Base-by-base conservation (phyloP, 1,140 invertebrate species). In the Dreissena polymorpha region DNA sequence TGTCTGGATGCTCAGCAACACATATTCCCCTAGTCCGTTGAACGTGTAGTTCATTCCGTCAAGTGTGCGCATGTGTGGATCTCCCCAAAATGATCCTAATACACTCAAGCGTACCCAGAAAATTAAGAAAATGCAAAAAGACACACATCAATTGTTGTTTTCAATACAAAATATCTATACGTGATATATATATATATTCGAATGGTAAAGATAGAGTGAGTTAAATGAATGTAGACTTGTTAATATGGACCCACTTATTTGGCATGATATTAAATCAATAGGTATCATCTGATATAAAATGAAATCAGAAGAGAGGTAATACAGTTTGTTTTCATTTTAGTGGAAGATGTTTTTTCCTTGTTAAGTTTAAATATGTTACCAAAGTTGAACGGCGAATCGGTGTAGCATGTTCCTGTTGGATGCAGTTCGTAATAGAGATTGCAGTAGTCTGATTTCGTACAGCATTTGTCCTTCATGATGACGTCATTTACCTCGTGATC, bases 11-110 rank as follows among this genome's bases (percentile, higher is more conserved):
- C 25, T 39, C n/a, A 78, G 60, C n/a, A 99, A 92, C 0, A 97
- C 96, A 88, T 97, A 99, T 93, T 99, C 98, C 86, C 98, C 98
- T 94, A 97, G 96, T 3, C 98, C 98, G 89, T 99, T 99, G 93
- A 99, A 99, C 0, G 97, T 98, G 89, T 98, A 99, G 51, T 96
- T 95, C 12, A 96, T 91, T 80, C 96, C 95, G 91, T 99, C 98
- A 88, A 98, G 98, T 0, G 98, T 99, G 14, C 97, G 95, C 67
- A 99, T 94, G 91, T 99, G 98, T 0, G 98, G 98, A 93, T 99
- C 98, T 0, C 98, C 98, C 72, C 78, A 85, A 25, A 82, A 72
- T 13, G 67, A 60, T 10, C 72, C 84, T 85, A 16, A n/a, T 53
- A 68, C 13, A 69, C 49, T 25, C 51, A 39, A 39, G 39, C 39